These are phyloP conservation scores for Odontothrips loti DNA, from an alignment of 2,888 invertebrate genomes.

Conservation along the genomic window DNA sequence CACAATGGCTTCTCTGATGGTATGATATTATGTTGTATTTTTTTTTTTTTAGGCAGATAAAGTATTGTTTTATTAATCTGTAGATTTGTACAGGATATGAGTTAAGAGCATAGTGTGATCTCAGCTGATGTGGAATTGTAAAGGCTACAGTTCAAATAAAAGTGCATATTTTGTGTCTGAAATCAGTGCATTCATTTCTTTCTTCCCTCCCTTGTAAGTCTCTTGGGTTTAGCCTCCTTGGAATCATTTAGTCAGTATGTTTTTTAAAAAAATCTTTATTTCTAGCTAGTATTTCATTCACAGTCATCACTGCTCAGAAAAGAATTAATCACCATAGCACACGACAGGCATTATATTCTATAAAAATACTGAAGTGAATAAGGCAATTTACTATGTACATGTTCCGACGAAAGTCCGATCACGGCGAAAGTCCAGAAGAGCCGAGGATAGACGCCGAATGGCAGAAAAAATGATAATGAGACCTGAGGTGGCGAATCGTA, in stretches of 20 bases:
- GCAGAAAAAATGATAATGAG: too few species aligned
- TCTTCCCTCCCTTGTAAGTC: too few species aligned
- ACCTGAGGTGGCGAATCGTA: too few species aligned
- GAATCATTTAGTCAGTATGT: too few species aligned
- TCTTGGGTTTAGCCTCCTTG: too few species aligned
- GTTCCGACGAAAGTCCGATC: too few species aligned
- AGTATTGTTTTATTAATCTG: background rate
- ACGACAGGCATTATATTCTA: background rate
- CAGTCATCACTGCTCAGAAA: too few species aligned
- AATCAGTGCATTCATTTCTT: background rate
- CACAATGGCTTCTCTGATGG: conserved; percentile 7
- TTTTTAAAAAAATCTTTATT: too few species aligned
- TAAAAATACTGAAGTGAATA: background rate
- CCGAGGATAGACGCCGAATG: too few species aligned
- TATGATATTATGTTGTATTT: background rate
- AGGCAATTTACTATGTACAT: background rate
- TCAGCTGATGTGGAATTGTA: background rate
- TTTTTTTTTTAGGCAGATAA: background rate
- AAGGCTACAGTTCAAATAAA: background rate
- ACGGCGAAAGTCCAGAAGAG: too few species aligned
- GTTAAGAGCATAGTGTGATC: conserved; percentile 9
- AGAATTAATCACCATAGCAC: too few species aligned
- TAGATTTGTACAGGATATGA: conserved; percentile 20
- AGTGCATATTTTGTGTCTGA: conserved; percentile 25
- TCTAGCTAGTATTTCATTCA: too few species aligned